Conservation (phyloP, 2,888 invertebrate genomes). For the Seira sanloemensis region DNA sequence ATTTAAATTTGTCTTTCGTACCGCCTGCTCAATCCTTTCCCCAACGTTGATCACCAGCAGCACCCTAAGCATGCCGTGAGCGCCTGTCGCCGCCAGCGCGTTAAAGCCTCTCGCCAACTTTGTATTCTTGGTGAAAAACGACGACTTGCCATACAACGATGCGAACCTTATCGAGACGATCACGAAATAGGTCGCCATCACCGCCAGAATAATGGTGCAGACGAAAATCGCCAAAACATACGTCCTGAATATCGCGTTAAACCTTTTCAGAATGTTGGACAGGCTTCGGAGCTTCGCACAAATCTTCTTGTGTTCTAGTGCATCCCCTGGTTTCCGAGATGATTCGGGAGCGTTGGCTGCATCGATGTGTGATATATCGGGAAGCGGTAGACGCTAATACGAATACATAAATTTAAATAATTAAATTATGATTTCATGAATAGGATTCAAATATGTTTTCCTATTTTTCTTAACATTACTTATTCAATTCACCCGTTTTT, state of each 20-base stretch:
- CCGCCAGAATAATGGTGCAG: background rate
- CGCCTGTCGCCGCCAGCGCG: conserved; percentile 18
- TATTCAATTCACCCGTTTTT: no score
- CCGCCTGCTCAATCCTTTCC: conserved; percentile 33
- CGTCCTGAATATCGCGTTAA: conserved; percentile 8
- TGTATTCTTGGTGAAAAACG: background rate
- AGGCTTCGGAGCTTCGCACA: conserved; percentile 1
- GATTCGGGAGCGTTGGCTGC: no score
- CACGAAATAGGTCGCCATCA: conserved; percentile 30
- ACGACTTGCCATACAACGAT: background rate
- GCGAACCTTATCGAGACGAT: background rate
- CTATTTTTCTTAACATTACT: no score
- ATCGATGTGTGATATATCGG: no score
- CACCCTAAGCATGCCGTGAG: conserved; percentile 26
- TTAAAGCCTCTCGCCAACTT: background rate
- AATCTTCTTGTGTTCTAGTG: no score
- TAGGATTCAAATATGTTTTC: no score
- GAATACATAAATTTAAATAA: no score
- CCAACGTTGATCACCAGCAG: conserved; percentile 36
- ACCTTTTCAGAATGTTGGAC: background rate
- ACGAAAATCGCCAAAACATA: conserved; percentile 30
- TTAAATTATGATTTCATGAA: no score
- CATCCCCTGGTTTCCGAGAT: background rate
- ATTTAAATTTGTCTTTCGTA: no score
- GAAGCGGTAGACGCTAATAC: no score